Evolutionary conservation across 92 coral and sea anemone species (phyloP), one percentile per base, ranked within the genome.

Genomic region (Blastomussa wellsi): DNA sequence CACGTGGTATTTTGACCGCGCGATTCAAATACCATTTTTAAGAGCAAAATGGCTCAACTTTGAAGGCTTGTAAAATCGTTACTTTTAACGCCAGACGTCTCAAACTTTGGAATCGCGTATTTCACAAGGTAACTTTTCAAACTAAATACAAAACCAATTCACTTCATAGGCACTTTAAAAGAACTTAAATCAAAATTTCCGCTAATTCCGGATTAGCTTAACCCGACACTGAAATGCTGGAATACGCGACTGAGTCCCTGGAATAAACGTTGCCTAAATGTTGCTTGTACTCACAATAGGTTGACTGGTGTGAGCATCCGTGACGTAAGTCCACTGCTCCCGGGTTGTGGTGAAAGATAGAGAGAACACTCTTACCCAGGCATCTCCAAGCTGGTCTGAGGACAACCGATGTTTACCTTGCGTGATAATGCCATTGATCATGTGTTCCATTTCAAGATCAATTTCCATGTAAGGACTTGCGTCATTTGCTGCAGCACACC

Each of bases 401-500:
- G 95, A 84, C 73, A 90, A 60, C 0, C 66, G 84, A 53, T 90
- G 86, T 79, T 92, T 92, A 29, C 95, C 95, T 69, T 91, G 96
- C 3, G 93, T 93, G 17, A 90, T 86, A 31, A 95, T 47, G 38
- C 88, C 90, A 26, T 72, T 81, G 35, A 93, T 80, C 48, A 66
- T 72, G 81, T 88, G 79, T 74, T 76, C 55, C 19, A 72, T 78
- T 72, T 82, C 89, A 49, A 95, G 84, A 66, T 91, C 94, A 74
- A 95, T 83, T 92, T 93, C 93, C 24, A 95, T 80, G 59, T 79
- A 93, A 70, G 82, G 95, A 28, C 87, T 82, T 4, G 60, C 72
- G 44, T 93, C 82, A 48, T 88, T 92, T 22, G 75, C 73, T 62
- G 87, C 89, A 31, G 95, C 88, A 39, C 98, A 95, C 98, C 98